Evolutionary conservation across 2,888 invertebrate genomes (phyloP).

Genomic region (Corbicula japonica): DNA sequence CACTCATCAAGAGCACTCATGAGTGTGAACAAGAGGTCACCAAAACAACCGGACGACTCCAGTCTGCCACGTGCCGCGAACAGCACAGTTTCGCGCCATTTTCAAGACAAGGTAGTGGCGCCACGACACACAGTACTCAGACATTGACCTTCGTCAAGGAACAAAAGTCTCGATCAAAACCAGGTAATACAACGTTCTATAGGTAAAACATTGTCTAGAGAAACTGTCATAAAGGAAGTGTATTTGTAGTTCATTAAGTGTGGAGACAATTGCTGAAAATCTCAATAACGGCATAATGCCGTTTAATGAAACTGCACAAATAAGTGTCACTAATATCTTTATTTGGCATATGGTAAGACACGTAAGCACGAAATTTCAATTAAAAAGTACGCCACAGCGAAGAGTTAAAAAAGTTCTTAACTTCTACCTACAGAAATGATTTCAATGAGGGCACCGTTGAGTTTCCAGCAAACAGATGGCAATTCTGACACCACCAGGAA

Average conservation of each 20-base stretch:
- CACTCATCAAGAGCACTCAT: conserved; percentile 88
- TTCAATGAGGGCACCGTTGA: conserved; percentile 88
- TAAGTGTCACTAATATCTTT: too few species aligned
- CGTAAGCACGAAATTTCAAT: too few species aligned
- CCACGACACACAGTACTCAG: conserved; percentile 86
- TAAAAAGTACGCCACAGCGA: too few species aligned
- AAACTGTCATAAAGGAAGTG: too few species aligned
- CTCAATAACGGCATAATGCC: too few species aligned
- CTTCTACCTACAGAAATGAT: conserved; percentile 58
- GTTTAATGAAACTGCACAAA: too few species aligned
- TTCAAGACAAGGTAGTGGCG: conserved; percentile 88
- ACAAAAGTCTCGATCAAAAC: conserved; percentile 42
- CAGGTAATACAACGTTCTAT: too few species aligned
- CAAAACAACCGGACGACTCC: conserved; percentile 89
- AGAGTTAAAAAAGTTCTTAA: neutral
- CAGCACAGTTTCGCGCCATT: conserved; percentile 92
- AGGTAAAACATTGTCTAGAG: too few species aligned
- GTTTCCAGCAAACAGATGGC: conserved; percentile 72
- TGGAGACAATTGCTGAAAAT: too few species aligned
- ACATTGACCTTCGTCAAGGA: conserved; percentile 78
- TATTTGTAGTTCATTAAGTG: too few species aligned
- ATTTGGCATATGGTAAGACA: too few species aligned
- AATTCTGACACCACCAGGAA: conserved; percentile 34
- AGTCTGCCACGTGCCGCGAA: conserved; percentile 90
- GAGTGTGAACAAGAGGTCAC: conserved; percentile 90